Conservation (phyloP, 2,113 vertebrate genomes). For the Hymenochirus boettgeri region DNA sequence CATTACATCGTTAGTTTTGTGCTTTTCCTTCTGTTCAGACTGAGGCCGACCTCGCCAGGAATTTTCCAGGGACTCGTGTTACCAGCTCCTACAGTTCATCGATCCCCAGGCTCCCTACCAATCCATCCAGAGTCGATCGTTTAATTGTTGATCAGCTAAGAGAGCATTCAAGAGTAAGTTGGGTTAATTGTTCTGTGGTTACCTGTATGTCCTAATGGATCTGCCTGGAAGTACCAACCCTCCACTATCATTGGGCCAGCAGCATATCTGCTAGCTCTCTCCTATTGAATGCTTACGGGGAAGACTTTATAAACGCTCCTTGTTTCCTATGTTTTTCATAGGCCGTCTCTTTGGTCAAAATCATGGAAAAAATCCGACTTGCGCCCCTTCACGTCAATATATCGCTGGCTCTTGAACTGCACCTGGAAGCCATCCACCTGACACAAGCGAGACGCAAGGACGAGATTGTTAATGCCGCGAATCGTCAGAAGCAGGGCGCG, state of each 20-base stretch:
- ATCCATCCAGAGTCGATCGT: constrained; percentile 57
- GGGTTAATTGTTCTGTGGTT: background rate
- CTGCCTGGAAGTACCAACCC: too few relatives aligned
- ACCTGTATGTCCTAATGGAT: too few relatives aligned
- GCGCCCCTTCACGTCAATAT: constrained; percentile 49
- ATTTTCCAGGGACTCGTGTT: constrained; percentile 49
- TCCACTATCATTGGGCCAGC: background rate
- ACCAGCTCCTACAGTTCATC: constrained; percentile 37
- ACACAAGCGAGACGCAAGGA: constrained; percentile 51
- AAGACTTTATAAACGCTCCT: background rate
- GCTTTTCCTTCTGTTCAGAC: constrained; percentile 44
- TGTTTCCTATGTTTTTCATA: constrained; percentile 6
- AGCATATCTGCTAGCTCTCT: background rate
- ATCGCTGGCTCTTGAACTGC: constrained; percentile 33
- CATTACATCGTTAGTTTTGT: background rate
- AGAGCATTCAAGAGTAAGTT: constrained; percentile 51
- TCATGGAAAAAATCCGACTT: constrained; percentile 52
- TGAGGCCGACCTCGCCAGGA: constrained; percentile 57
- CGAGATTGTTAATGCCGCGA: constrained; percentile 49
- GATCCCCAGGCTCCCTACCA: constrained; percentile 36
- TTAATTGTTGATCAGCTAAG: constrained; percentile 51
- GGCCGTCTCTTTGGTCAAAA: constrained; percentile 50
- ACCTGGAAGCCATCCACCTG: constrained; percentile 48
- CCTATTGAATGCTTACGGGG: background rate
- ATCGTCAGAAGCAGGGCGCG: constrained; percentile 41